phyloP scores from a whole-genome alignment of 2,797 vertebrate species.

The Chaetodon trifasciatus region DNA sequence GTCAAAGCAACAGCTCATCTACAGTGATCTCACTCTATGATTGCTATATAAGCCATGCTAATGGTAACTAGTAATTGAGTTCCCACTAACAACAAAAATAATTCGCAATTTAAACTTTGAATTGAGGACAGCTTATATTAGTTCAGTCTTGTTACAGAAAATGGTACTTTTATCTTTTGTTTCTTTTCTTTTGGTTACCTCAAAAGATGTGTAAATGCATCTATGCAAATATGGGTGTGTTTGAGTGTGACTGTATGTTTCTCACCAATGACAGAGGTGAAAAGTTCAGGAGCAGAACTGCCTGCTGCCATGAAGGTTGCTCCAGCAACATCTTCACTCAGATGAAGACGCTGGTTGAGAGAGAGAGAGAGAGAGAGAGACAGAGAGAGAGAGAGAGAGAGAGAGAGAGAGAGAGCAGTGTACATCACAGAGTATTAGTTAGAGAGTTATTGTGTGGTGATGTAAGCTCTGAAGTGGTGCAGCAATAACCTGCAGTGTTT shows the following conservation, averaged over 20 bases:
- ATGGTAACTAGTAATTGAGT: neutral
- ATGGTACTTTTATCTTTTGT: too few species aligned
- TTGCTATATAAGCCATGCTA: neutral
- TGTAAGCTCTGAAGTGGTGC: neutral
- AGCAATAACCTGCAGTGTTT: neutral
- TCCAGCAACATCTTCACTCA: slow-evolving; percentile 97
- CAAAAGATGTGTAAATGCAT: neutral
- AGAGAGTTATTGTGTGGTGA: neutral
- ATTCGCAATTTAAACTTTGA: neutral
- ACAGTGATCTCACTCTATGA: neutral
- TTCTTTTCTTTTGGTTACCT: too few species aligned
- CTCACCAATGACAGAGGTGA: slow-evolving; percentile 98
- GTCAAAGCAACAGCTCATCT: neutral
- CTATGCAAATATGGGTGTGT: neutral
- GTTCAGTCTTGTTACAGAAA: too few species aligned
- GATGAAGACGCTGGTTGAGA: slow-evolving; percentile 89
- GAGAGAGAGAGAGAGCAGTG: too few species aligned
- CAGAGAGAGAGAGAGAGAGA: neutral
- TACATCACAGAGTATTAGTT: neutral
- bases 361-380: neutral
- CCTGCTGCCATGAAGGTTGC: slow-evolving; percentile 99
- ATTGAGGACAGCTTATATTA: too few species aligned
- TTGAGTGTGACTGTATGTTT: slow-evolving; percentile 11
- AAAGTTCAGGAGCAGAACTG: slow-evolving; percentile 97
- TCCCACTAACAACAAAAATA: neutral